Evolutionary conservation across 2,113 vertebrate species (phyloP).

Genomic region (Bos taurus): DNA sequence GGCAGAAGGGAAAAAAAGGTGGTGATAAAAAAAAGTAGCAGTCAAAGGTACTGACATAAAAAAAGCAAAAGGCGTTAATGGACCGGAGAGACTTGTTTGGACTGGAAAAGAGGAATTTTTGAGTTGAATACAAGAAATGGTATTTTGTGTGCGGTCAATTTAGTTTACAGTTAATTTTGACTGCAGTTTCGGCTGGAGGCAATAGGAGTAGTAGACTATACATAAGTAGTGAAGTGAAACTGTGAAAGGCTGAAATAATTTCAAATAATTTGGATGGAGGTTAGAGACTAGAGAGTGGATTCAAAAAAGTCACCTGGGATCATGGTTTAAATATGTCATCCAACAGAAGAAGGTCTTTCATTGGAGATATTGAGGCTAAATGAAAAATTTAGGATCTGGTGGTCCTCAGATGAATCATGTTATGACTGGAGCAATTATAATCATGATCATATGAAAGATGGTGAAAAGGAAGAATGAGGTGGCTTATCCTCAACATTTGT

Average conservation of each 20-base stretch:
- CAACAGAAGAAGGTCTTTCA: neutral
- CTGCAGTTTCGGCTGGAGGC: neutral
- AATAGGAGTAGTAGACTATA: neutral
- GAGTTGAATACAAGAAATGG: neutral
- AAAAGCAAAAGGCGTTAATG: neutral
- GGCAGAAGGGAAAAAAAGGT: neutral
- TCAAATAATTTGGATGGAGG: neutral
- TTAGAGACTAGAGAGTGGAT: neutral
- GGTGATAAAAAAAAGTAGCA: neutral
- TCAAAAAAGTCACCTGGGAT: neutral
- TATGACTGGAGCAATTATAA: neutral
- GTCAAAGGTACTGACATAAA: neutral
- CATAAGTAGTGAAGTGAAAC: neutral
- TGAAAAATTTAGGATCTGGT: neutral
- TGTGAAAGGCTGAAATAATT: neutral
- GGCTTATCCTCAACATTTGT: neutral
- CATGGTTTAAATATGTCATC: neutral
- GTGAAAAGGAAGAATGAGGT: neutral
- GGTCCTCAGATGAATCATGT: neutral
- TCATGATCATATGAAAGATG: neutral
- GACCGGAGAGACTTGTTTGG: neutral
- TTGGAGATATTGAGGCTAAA: accelerated
- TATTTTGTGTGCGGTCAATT: neutral
- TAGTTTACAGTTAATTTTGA: neutral
- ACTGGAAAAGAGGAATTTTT: neutral